phyloP scores from a whole-genome alignment of 2,888 invertebrate species.

The Athalia rosae region DNA sequence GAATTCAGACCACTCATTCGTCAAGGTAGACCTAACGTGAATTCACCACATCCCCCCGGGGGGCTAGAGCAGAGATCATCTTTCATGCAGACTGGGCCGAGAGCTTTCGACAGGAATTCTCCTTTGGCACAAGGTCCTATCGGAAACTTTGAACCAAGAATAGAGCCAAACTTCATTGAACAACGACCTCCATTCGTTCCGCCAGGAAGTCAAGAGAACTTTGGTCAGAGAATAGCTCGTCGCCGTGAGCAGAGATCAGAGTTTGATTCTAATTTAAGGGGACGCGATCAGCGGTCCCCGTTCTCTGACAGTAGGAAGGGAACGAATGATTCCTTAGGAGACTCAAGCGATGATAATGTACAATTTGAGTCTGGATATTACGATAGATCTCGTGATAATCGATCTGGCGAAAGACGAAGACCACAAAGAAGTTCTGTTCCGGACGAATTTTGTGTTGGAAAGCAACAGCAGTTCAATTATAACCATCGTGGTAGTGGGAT shows the following conservation, averaged over 20 bases:
- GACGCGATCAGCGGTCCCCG: constrained; percentile 19
- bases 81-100: constrained; percentile 28
- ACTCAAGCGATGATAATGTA: constrained; percentile 40
- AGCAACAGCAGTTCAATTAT: constrained; percentile 67
- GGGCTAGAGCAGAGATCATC: constrained; percentile 35
- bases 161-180: neutral
- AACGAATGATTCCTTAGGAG: constrained; percentile 32
- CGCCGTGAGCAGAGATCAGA: constrained; percentile 45
- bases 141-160: constrained; percentile 20
- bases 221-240: constrained; percentile 12
- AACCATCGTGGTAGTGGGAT: constrained; percentile 64
- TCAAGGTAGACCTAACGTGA: constrained; percentile 8
- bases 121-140: constrained; percentile 2
- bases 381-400: constrained; percentile 21
- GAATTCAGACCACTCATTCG: constrained; percentile 26
- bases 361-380: constrained; percentile 27
- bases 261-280: constrained; percentile 36
- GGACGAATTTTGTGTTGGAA: constrained; percentile 66
- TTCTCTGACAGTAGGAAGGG: constrained; percentile 19
- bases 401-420: constrained; percentile 46
- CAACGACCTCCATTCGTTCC: constrained; percentile 15
- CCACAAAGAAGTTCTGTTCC: constrained; percentile 38
- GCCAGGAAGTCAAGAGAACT: constrained; percentile 23
- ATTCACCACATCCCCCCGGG: constrained; percentile 23
- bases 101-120: constrained; percentile 28